A percentile compares a stretch with the other conserved stretches of the same genome.
phyloP scores from a whole-genome alignment of 2,888 invertebrate genomes.

The Plebejus argus region DNA sequence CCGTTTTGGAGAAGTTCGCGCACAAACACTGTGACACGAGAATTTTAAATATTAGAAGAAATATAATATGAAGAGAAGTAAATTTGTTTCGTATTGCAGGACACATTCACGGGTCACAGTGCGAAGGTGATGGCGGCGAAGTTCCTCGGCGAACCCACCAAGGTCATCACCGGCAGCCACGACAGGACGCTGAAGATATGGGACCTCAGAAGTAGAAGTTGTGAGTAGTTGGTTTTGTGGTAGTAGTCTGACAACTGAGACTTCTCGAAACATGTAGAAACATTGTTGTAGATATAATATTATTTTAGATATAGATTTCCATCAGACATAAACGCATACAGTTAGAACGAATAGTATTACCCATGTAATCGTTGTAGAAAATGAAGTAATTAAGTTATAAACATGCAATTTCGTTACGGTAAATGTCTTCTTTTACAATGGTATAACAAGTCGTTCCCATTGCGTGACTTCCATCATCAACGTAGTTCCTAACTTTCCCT shows the following conservation, averaged over 20 bases:
- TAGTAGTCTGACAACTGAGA: not conserved
- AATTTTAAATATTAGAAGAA: too few species aligned
- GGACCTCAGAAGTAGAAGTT: conserved; percentile 94
- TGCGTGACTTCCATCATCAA: conserved; percentile 28
- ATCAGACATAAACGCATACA: not conserved
- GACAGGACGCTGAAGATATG: conserved; percentile 99
- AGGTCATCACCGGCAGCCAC: conserved; percentile 98
- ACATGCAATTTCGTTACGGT: conserved; percentile 39
- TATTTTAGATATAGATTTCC: too few species aligned
- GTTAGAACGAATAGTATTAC: not conserved
- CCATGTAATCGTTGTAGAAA: conserved; percentile 21
- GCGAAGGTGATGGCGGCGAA: conserved; percentile 98
- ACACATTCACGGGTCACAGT: conserved; percentile 96
- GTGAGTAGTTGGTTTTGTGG: conserved; percentile 51
- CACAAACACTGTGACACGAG: too few species aligned
- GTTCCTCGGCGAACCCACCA: conserved; percentile 94
- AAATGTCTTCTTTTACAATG: conserved; percentile 35
- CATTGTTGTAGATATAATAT: too few species aligned
- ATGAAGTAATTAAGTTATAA: conserved; percentile 37
- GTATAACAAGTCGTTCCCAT: conserved; percentile 33
- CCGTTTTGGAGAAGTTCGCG: too few species aligned
- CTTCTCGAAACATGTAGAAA: not conserved
- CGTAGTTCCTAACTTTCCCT: conserved; percentile 30
- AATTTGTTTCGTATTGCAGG: too few species aligned
- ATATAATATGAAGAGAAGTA: too few species aligned